Conservation (phyloP, 2,888 invertebrate species). For the Nasonovia ribisnigri region DNA sequence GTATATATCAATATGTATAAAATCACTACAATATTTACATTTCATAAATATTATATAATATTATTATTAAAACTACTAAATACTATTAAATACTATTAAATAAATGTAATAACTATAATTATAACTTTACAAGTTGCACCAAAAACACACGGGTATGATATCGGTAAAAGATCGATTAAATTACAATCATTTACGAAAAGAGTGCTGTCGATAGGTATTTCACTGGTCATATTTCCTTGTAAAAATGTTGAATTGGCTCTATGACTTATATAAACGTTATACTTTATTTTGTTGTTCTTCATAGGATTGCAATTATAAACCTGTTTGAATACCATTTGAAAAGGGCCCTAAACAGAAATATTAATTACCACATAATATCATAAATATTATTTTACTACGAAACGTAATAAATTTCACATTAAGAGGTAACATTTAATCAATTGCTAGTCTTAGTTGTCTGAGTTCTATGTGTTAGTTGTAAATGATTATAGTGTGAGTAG, state of each 20-base stretch:
- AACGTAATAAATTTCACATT: not conserved
- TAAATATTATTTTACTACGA: too few relatives aligned
- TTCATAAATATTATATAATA: too few relatives aligned
- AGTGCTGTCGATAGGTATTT: not conserved
- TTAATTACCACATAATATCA: not conserved
- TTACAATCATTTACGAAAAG: not conserved
- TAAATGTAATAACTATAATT: too few relatives aligned
- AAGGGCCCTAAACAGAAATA: slow-evolving; percentile 14
- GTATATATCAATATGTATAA: too few relatives aligned
- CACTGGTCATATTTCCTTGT: not conserved
- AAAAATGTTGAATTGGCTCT: not conserved
- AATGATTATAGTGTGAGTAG: too few relatives aligned
- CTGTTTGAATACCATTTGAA: not conserved
- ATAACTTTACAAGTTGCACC: too few relatives aligned
- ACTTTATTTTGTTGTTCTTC: not conserved
- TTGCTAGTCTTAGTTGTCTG: too few relatives aligned
- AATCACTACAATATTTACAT: too few relatives aligned
- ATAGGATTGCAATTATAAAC: not conserved
- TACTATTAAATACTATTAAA: too few relatives aligned
- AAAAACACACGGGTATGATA: not conserved
- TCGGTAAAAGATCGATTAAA: not conserved
- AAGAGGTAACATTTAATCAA: not conserved
- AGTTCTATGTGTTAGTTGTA: too few relatives aligned
- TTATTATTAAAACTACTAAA: too few relatives aligned
- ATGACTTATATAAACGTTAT: not conserved